Conservation (phyloP, 2,797 vertebrate genomes). For the Eospalax fontanierii region DNA sequence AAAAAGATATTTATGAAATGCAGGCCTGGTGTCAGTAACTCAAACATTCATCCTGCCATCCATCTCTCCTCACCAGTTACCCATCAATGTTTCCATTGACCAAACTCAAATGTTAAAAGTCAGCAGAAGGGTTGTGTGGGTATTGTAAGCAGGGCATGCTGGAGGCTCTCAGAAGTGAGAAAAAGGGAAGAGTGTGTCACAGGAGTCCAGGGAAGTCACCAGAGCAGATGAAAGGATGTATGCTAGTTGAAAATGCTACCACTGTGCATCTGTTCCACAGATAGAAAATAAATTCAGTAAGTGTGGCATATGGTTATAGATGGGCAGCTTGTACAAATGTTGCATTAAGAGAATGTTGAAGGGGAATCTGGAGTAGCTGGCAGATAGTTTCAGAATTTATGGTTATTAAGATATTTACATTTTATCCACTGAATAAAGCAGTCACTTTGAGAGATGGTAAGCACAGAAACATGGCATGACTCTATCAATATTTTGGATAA, state of each 20-base stretch:
- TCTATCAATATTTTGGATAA: not conserved
- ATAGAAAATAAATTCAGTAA: not conserved
- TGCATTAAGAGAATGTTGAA: not conserved
- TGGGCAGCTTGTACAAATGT: not conserved
- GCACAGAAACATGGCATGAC: not conserved
- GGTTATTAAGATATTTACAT: not conserved
- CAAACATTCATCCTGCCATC: not conserved
- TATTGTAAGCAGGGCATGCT: not conserved
- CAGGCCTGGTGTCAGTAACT: not conserved
- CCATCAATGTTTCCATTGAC: not conserved
- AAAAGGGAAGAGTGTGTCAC: not conserved
- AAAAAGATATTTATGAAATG: not conserved
- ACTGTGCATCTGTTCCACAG: not conserved
- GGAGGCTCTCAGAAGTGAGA: not conserved
- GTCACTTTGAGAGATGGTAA: not conserved
- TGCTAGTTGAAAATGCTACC: not conserved
- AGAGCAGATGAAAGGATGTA: not conserved
- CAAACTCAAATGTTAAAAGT: not conserved
- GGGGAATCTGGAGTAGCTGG: not conserved
- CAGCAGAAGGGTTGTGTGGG: rapidly evolving
- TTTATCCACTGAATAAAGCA: not conserved
- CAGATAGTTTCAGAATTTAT: not conserved
- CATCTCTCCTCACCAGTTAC: not conserved
- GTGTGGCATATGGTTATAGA: not conserved
- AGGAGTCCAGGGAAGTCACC: not conserved